Evolutionary conservation across 2,888 invertebrate species (phyloP), one percentile per base, ranked within the genome.

Genomic region (Volucella zonaria): DNA sequence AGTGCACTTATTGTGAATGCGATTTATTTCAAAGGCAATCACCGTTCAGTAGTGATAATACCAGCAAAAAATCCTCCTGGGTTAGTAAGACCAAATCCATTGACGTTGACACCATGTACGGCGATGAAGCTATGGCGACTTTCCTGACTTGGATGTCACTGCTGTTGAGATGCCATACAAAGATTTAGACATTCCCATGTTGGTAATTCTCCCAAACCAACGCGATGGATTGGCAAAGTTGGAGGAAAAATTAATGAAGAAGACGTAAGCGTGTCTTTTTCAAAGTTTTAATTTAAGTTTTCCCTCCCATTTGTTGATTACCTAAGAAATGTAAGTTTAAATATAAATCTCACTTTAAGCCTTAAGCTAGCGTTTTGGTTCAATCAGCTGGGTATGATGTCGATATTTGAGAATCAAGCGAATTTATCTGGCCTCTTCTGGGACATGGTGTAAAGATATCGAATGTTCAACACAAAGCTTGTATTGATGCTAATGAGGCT

Each of bases 401-500:
- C 93, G 1, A 95, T 96, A 88, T 97, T 97, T 89, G 88, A 91
- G 23, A 82, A 88, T 9, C 8, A 18, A 15, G 95, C 95, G 0
- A 94, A 96, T 80, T 94, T 97, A 87, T 93, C 93, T n/a, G 94
- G 94, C 12, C 92, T 97, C 45, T 91, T 95, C 93, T 76, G 89
- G 89, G 0, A 89, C n/a, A n/a, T n/a, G n/a, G n/a, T n/a, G n/a
- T 97, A 42, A 92, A 90, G 64, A 95, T 97, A 6, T 95, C 95
- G 61, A 94, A 95, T 89, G 95, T 95, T 6, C 92, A 97, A 10
- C 97, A 97, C 90, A 97, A 97, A 90, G 96, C 97, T 0, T 96
- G 95, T 89, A 95, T 97, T 88, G 96, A 96, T 90, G 96, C 97
- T 0, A 96, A 96, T 89, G 97, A 97, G 90, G 96, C 23, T 23